A percentile compares a stretch with the other conserved stretches of the same genome.
These are phyloP conservation scores for Sander lucioperca DNA, from an alignment of 2,113 vertebrate species.

Conservation along the genomic window DNA sequence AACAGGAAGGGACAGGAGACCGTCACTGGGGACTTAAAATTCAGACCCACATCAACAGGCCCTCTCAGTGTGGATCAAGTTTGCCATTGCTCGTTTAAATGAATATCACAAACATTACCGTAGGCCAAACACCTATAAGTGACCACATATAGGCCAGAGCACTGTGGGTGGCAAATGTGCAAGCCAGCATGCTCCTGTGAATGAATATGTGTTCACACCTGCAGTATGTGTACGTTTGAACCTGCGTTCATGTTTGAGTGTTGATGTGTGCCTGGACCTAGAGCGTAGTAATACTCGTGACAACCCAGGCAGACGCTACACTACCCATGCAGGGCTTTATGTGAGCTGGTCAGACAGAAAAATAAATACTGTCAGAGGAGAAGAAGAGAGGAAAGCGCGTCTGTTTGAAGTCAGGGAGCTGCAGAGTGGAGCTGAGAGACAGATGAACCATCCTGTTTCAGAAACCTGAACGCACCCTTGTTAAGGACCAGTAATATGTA, in stretches of 20 bases:
- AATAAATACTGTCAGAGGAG: constrained; percentile 77
- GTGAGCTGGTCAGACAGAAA: constrained; percentile 75
- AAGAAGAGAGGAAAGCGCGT: constrained; percentile 59
- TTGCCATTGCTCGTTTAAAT: constrained; percentile 42
- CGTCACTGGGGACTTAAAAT: constrained; percentile 81
- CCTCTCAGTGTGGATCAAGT: constrained; percentile 35
- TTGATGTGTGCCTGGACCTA: constrained; percentile 16
- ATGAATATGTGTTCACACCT: constrained; percentile 38
- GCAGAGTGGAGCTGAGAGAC: constrained; percentile 64
- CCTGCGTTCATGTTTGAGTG: constrained; percentile 4
- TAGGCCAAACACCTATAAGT: constrained; percentile 51
- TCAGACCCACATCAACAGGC: constrained; percentile 47
- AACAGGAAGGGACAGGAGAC: constrained; percentile 94
- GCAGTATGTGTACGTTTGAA: constrained; percentile 1
- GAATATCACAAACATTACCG: constrained; percentile 44
- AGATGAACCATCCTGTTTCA: constrained; percentile 80
- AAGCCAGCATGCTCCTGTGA: background rate
- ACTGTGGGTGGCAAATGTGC: constrained; percentile 38
- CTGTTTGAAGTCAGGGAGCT: constrained; percentile 75
- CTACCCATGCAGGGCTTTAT: constrained; percentile 61
- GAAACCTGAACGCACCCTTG: constrained; percentile 79
- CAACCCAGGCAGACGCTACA: constrained; percentile 47
- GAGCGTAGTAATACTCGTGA: constrained; percentile 7
- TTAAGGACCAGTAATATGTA: constrained; percentile 75
- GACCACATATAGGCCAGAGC: constrained; percentile 27